Evolutionary conservation across 2,113 vertebrate species (phyloP), one percentile per base, ranked within the genome.

Genomic region (Pangasianodon gigas): DNA sequence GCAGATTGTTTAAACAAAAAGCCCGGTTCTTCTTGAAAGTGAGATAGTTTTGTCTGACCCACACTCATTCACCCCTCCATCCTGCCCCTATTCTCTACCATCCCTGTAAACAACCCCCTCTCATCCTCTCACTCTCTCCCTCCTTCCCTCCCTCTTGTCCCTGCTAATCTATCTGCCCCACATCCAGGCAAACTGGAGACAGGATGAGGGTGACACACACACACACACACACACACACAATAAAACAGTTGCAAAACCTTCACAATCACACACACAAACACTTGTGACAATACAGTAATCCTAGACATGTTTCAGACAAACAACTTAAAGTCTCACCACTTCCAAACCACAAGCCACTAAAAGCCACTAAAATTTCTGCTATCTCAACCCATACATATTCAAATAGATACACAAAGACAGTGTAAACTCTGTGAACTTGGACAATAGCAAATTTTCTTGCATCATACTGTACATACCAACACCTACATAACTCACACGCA

Each of bases 31-130:
- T 91, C 92, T 86, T 77, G 88, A 93, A 93, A 94, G 84, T 74
- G 58, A 94, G 94, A 96, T 95, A 95, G 94, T 93, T 93, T 94
- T 96, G 95, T 96, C 95, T 95, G 52, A 90, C 95, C 94, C 83
- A 90, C 93, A 94, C 94, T 93, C 83, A 83, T 87, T 62, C 84
- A 89, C 93, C 93, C 93, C 89, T 91, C 91, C 87, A 81, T 89
- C 85, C 87, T 81, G 79, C 92, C 89, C 90, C 79, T 85, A 91
- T 90, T 62, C 74, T 29, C 74, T 41, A 48, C 88, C 67, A 80
- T 92, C 69, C 77, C 37, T 67, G 67, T 86, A 88, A 90, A 91
- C 88, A 90, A 89, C 85, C 80, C 74, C 58, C 18, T 89, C 71
- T 52, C 58, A 58, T 54, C 82, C 62, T 89, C 75, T 89, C 87